These are phyloP conservation scores for Podocnemis expansa DNA, from an alignment of 2,113 vertebrate genomes.

Conservation along the genomic window DNA sequence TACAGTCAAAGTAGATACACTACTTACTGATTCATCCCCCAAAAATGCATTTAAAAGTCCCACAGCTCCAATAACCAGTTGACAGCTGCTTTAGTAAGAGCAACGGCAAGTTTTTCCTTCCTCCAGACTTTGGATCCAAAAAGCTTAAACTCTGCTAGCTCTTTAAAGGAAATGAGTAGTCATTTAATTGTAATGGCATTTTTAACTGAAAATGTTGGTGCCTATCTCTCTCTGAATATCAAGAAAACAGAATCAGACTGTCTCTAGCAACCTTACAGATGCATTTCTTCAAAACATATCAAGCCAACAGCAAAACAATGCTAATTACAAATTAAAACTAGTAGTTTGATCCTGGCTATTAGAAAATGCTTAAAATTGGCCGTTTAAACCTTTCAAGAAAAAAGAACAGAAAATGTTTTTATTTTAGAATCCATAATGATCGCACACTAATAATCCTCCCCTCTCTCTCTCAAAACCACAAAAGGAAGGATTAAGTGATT, in stretches of 20 bases:
- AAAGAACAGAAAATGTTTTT: not conserved
- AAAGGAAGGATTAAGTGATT: not conserved
- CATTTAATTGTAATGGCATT: constrained; percentile 35
- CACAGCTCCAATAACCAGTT: not conserved
- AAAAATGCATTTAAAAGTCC: constrained; percentile 35
- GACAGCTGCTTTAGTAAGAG: constrained; percentile 32
- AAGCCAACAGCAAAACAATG: not conserved
- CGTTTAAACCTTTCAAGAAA: not conserved
- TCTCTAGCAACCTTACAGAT: not conserved
- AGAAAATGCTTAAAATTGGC: not conserved
- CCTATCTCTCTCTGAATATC: not conserved
- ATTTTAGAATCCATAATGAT: not conserved
- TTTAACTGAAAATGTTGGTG: not conserved
- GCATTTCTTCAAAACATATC: constrained; percentile 6
- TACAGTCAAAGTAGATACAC: not conserved
- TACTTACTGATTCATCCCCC: constrained; percentile 1
- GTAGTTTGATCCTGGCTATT: not conserved
- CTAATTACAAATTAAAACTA: constrained; percentile 35
- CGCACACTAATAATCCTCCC: not conserved
- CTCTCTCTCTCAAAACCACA: not conserved
- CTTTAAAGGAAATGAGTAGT: constrained; percentile 22
- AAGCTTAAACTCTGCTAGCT: not conserved
- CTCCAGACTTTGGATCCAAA: constrained; percentile 23
- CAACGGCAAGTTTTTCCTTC: constrained; percentile 14
- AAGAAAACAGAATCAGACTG: constrained; percentile 21